Percentiles rank a stretch among this genome's conserved stretches.
These are phyloP conservation scores for Melitaea athalia DNA, from an alignment of 2,888 invertebrate species.

Conservation along the genomic window DNA sequence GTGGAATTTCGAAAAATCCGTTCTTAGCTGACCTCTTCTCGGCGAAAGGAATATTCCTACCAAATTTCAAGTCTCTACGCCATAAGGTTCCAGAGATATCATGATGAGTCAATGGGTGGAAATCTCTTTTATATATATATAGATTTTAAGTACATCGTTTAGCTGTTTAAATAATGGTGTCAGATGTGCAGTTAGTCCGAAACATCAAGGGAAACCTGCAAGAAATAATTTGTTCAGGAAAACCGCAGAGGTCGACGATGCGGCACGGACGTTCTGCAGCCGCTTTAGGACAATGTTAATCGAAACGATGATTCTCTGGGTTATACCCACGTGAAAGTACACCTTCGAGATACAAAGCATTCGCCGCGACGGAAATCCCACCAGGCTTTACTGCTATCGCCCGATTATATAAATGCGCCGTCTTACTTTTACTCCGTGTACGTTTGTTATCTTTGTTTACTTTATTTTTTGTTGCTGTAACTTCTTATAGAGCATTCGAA, in stretches of 20 bases:
- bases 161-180: background rate
- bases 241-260: slow-evolving; percentile 40
- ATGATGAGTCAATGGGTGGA: too few relatives aligned
- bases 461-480: background rate
- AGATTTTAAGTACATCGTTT: background rate
- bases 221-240: slow-evolving; percentile 37
- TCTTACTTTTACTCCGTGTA: slow-evolving; percentile 30
- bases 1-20: too few relatives aligned
- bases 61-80: too few relatives aligned
- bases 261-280: slow-evolving; percentile 24
- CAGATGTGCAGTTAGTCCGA: background rate
- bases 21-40: too few relatives aligned
- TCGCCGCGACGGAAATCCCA: slow-evolving; percentile 55
- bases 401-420: slow-evolving; percentile 26
- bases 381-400: slow-evolving; percentile 33
- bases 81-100: too few relatives aligned
- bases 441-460: background rate
- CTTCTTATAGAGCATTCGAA: background rate
- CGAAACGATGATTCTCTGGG: slow-evolving; percentile 46
- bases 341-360: slow-evolving; percentile 38
- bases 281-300: slow-evolving; percentile 25
- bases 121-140: too few relatives aligned
- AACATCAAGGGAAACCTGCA: slow-evolving; percentile 18
- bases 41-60: too few relatives aligned
- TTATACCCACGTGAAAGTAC: slow-evolving; percentile 68